Evolutionary conservation across 2,113 vertebrate genomes (phyloP), one percentile per base, ranked within the genome.

Genomic region (Caranx melampygus): DNA sequence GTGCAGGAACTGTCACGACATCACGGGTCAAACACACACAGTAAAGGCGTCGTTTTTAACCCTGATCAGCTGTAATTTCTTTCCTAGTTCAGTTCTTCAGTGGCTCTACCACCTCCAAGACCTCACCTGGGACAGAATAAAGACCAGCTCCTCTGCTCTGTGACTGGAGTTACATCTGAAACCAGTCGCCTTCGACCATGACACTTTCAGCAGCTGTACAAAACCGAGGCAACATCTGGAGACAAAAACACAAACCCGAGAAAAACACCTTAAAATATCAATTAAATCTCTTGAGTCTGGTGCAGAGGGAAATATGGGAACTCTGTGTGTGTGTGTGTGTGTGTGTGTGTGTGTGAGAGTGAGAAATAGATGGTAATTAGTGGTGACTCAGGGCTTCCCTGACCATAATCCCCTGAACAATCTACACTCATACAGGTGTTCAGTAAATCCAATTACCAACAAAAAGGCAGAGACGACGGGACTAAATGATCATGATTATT

Each of bases 321-420:
- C 26, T n/a, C 9, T 61, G 62, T 74, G 34, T 71, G 78, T 62
- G 60, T 58, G 51, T 47, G 34, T 71, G 78, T 62, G 51, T 52
- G 73, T 51, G 47, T 60, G 64, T 40, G 75, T 55, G 37, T 59
- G 68, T 34, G 60, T 3, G 67, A 49, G 33, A 68, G 69, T 35
- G 20, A 71, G 57, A 81, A 54, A 52, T 21, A 59, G 87, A 92
- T 73, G 72, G 81, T 92, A 91, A 94, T 92, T 88, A 89, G 77
- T 89, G 83, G 85, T 91, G 92, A 94, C 88, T 92, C 82, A 89
- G 77, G 82, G 78, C 76, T 88, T 92, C 89, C 72, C 83, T 75
- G 72, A 81, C 81, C 82, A 84, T 93, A 93, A 94, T 94, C 91
- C 92, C 78, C 84, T 85, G 86, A 92, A 92, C 86, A 88, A 86